Evolutionary conservation across 2,113 vertebrate genomes (phyloP), one percentile per base, ranked within the genome.

Genomic region (Chionis minor): DNA sequence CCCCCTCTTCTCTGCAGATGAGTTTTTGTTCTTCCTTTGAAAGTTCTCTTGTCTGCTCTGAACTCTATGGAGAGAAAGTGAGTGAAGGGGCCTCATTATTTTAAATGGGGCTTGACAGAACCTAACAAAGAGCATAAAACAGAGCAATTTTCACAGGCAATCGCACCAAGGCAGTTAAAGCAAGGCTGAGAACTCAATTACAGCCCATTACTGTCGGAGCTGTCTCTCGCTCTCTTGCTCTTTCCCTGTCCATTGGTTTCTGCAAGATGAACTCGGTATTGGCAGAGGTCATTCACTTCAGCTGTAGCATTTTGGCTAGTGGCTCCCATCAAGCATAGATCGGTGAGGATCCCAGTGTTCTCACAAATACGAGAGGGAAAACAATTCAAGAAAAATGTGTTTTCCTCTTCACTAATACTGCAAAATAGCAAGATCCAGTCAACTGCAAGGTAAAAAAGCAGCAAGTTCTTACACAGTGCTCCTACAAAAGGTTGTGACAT

Each of bases 171-270:
- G 96, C 94, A 96, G 95, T 97, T 98, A 96, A 97, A 98, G 95
- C 95, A 97, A 97, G 95, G 86, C 94, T 86, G 92, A 98, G 96
- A 97, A 97, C 97, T 98, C 98, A 98, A 97, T 98, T 98, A 98
- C 71, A 97, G 92, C 83, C 96, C 90, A 93, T 98, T 97, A 97
- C 96, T 95, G 96, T 95, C 4, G 1, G 88, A 96, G 61, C 82
- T 82, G 47, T 90, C 80, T 95, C 86, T 90, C 19, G 12, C 62
- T 40, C 13, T 56, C 94, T 63, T 84, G 90, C 81, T 86, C 88
- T 97, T 86, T 95, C 81, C 40, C 51, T 88, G 81, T 58, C 90
- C 91, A 59, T 88, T 91, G 90, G 88, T 88, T 98, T 96, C 94
- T 72, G 70, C 88, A 72, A 77, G 88, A 95, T 0, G 0, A 84